Base-by-base conservation (phyloP, 2,888 invertebrate genomes). In the Spatulosminthurus flaviceps region DNA sequence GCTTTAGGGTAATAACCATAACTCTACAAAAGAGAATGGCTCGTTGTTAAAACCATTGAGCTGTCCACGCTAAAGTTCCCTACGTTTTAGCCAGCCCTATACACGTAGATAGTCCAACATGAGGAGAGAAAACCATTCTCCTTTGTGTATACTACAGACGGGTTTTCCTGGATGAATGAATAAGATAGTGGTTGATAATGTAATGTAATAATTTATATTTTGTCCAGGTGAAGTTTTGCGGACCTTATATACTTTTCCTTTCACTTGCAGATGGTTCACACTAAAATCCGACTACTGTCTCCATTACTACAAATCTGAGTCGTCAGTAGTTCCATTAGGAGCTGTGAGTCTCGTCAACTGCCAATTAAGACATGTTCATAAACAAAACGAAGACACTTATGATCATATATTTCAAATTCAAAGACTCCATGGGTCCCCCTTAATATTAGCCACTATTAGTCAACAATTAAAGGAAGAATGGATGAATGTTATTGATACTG, bases 201-300 rank as follows among this genome's bases (percentile, higher is more conserved):
- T 34, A 34, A 34, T 34, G 34, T 4, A 34, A 34, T 34, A 34
- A 34, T 34, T 34, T 64, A 51, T 66, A 60, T 72, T 29, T 42
- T 79, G 67, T 42, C 34, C 11, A 5, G 16, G 21, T 77, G 5
- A 9, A 7, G 34, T 34, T 34, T 9, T 34, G 9, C 4, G 9
- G 34, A 7, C 4, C 34, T 7, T 7, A 4, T 34, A 34, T 34
- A 9, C 51, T 51, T 19, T 19, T 16, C 1, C 24, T 24, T 41
- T 4, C 34, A 21, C 11, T 80, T 41, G 13, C 70, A 90, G 97
- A 83, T 97, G 95, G 95, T 97, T 97, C 88, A 93, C 94, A 82
- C 89, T 97, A 78, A 93, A 96, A 86, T 92, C 93, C 77, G 96
- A 97, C 89, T 95, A 95, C 89, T 96, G 96, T 89, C 91, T 97